Conservation (phyloP, 2,113 vertebrate genomes). For the Apaloderma vittatum region DNA sequence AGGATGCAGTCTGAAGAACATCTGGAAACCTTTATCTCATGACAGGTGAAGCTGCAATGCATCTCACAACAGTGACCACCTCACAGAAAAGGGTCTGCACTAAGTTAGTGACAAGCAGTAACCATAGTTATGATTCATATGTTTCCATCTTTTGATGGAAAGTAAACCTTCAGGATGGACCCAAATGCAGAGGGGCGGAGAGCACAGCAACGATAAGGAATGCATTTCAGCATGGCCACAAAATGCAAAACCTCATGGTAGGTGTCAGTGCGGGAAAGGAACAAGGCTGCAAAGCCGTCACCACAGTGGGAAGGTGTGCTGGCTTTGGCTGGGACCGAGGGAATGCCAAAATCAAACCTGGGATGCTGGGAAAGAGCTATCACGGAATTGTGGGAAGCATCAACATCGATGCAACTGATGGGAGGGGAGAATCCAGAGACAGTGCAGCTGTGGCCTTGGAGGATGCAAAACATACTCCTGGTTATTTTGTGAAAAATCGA, state of each 20-base stretch:
- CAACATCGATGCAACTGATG: neutral
- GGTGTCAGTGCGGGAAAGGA: accelerated
- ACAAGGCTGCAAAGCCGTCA: neutral
- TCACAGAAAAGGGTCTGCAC: neutral
- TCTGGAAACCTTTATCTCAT: neutral
- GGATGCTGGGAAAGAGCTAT: neutral
- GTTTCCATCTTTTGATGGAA: neutral
- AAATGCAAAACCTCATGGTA: neutral
- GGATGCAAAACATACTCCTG: neutral
- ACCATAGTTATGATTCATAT: neutral
- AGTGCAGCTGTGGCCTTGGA: neutral
- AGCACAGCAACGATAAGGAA: neutral
- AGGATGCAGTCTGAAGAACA: neutral
- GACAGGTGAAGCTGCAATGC: neutral
- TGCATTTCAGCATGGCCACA: accelerated
- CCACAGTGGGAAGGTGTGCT: neutral
- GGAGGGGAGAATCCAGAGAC: neutral
- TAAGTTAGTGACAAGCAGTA: neutral
- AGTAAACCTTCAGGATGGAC: neutral
- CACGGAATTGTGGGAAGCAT: neutral
- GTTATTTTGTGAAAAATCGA: neutral
- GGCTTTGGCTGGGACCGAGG: neutral
- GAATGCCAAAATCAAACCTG: neutral
- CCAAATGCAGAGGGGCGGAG: neutral
- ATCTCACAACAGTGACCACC: neutral